A percentile compares a stretch with the other conserved stretches of the same genome.
phyloP scores from a whole-genome alignment of 2,113 vertebrate species.

The Charadrius vociferus region DNA sequence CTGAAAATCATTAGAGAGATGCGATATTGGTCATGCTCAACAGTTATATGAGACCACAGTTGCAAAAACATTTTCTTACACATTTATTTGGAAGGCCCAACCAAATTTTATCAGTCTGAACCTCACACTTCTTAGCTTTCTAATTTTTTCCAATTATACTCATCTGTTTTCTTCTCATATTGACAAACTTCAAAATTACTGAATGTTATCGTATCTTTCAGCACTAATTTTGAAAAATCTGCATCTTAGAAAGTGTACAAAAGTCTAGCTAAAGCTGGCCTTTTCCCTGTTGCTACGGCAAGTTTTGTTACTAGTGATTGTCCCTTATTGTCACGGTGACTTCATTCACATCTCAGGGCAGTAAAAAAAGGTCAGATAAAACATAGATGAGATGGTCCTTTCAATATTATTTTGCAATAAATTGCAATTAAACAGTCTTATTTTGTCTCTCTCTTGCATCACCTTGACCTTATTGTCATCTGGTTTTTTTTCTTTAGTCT shows the following conservation, averaged over 20 bases:
- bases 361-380: background rate
- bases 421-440: background rate
- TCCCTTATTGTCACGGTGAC: background rate
- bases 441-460: background rate
- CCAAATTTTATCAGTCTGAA: background rate
- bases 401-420: background rate
- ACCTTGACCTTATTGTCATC: background rate
- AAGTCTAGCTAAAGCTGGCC: background rate
- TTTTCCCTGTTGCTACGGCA: background rate
- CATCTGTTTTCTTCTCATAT: background rate
- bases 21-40: background rate
- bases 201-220: accelerated
- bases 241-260: background rate
- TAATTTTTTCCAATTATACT: background rate
- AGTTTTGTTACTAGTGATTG: background rate
- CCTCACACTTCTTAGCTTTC: background rate
- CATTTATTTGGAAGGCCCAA: background rate
- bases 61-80: background rate
- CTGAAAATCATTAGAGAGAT: background rate
- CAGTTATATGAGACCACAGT: too few relatives aligned
- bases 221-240: background rate
- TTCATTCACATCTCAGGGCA: background rate
- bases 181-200: background rate
- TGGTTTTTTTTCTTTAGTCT: background rate
- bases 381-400: background rate